Conservation (phyloP, 2,888 invertebrate species). For the Callyntrura sp. region DNA sequence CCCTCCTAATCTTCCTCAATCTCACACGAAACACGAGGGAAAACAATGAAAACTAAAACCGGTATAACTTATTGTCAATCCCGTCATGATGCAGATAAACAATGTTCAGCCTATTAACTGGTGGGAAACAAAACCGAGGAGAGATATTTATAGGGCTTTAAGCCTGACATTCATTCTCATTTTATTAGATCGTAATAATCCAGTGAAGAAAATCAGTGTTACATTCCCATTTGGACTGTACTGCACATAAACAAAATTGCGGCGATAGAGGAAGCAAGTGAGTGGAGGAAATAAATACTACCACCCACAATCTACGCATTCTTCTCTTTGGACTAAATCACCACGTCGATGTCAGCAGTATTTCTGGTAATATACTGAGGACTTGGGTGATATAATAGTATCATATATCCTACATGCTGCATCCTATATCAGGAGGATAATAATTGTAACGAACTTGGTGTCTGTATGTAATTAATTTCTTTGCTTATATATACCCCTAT, state of each 20-base stretch:
- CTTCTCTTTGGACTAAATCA: no score
- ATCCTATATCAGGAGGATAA: no score
- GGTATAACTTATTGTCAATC: constrained; percentile 66
- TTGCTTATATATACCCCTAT: no score
- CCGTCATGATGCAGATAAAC: constrained; percentile 72
- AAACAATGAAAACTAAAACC: constrained; percentile 61
- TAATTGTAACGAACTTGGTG: no score
- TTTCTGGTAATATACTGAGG: no score
- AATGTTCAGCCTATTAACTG: constrained; percentile 52
- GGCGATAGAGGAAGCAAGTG: no score
- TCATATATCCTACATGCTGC: no score
- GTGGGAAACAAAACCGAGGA: constrained; percentile 38
- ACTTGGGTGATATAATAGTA: no score
- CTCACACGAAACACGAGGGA: constrained; percentile 42
- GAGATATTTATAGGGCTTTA: constrained; percentile 57
- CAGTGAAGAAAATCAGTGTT: constrained; percentile 38
- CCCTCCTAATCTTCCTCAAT: constrained; percentile 65
- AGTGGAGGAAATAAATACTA: no score
- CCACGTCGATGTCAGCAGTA: no score
- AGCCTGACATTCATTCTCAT: constrained; percentile 71
- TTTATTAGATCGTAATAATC: constrained; percentile 71
- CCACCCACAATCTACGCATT: no score
- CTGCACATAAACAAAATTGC: neutral
- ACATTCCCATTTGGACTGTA: neutral
- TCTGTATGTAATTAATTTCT: no score